Conservation (phyloP, 2,888 invertebrate species). For the Amiota mariae region DNA sequence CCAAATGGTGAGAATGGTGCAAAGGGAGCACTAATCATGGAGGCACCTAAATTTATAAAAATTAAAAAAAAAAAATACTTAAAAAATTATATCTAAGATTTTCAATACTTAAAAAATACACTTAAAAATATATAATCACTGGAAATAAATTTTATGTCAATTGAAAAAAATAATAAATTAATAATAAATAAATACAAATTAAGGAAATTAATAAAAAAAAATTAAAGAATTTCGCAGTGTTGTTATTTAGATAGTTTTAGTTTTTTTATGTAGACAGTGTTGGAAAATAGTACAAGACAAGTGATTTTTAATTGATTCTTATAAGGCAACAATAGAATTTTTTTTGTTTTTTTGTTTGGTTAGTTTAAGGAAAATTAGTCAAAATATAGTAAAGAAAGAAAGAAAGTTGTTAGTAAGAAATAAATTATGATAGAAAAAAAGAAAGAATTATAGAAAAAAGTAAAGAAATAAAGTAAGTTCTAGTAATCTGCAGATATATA, state of each 20-base stretch:
- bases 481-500: no score
- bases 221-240: slow-evolving; percentile 36
- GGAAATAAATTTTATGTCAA: neutral
- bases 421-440: no score
- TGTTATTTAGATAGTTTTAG: slow-evolving; percentile 41
- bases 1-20: slow-evolving; percentile 64
- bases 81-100: slow-evolving; percentile 1
- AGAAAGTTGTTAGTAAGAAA: no score
- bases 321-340: no score
- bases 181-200: neutral
- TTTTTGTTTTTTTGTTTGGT: no score
- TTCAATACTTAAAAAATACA: neutral
- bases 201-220: neutral
- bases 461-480: no score
- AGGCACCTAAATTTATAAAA: slow-evolving; percentile 75
- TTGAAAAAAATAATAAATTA: neutral
- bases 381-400: no score
- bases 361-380: no score
- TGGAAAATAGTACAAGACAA: no score
- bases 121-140: neutral
- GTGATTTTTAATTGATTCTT: no score
- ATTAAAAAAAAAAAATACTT: slow-evolving; percentile 8
- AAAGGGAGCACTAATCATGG: slow-evolving; percentile 75
- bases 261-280: slow-evolving; percentile 22
- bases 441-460: neutral